Evolutionary conservation across 2,797 vertebrate genomes (phyloP).

Genomic region (Lagodon rhomboides): DNA sequence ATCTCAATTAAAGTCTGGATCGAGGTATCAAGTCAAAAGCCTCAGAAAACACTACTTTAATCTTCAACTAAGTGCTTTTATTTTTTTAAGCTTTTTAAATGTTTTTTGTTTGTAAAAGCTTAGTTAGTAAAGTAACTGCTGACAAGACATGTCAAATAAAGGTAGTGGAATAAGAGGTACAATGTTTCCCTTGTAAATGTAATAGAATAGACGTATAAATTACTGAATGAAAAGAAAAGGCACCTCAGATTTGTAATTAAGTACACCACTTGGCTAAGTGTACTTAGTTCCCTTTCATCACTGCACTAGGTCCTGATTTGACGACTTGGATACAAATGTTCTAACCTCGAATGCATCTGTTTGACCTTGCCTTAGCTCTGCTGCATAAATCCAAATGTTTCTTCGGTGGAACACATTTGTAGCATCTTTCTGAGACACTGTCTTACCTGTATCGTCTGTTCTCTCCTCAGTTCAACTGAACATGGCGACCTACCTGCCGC

Average conservation of each 20-base stretch:
- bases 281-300: background rate
- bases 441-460: slow-evolving; percentile 12
- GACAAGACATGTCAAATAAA: background rate
- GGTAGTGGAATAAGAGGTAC: background rate
- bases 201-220: background rate
- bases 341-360: background rate
- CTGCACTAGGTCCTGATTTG: background rate
- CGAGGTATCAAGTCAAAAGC: background rate
- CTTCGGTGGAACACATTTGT: background rate
- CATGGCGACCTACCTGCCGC: slow-evolving; percentile 74
- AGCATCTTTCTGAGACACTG: background rate
- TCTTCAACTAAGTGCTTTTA: background rate
- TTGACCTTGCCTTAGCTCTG: background rate
- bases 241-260: background rate
- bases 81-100: background rate
- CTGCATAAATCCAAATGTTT: background rate
- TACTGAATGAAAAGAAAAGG: background rate
- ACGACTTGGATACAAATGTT: background rate
- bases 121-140: background rate
- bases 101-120: background rate
- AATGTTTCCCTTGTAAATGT: background rate
- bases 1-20: background rate
- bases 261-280: too few relatives aligned
- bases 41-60: background rate
- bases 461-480: slow-evolving; percentile 71